Evolutionary conservation across 1,140 invertebrate species (phyloP), one percentile per base, ranked within the genome.

Genomic region (Notospermus geniculatus): DNA sequence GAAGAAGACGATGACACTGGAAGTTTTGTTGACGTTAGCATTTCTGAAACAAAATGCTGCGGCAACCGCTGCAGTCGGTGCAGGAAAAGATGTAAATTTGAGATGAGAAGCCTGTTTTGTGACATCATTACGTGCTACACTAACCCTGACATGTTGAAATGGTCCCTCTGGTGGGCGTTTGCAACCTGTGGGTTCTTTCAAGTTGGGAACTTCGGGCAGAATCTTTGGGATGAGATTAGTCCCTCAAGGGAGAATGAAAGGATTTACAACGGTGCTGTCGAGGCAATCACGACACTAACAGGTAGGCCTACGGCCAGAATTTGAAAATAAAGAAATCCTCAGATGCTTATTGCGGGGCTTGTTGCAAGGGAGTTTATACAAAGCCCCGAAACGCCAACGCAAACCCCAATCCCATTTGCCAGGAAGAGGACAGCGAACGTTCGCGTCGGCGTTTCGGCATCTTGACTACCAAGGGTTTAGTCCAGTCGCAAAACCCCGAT

Each of bases 91-190:
- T 23, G n/a, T n/a, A 50, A 50, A 50, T 50, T 50, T n/a, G 46
- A 50, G 25, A 50, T 55, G 23, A 55, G 27, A 55, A 32, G 86
- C 5, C 75, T 92, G 46, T 89, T 86, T 85, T 74, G 81, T 17
- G 91, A 95, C 79, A 87, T 91, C 50, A 77, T 85, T 45, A 74
- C 83, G 29, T 88, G 91, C 25, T 95, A 90, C 77, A 84, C 85
- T 0, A 87, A 90, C 74, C 70, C 73, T 0, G 86, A 87, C 54
- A 86, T 93, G 4, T 29, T 92, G 0, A 91, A 90, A 71, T 95
- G 93, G 93, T 92, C 90, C 0, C 72, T 91, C 15, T 92, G 93
- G 88, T 95, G 91, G 86, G 87, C 91, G 0, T 81, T 81, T 23
- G 86, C 88, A 0, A 86, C 90, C 15, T 91, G 90, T 66, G 89